These are phyloP conservation scores for Stramonita haemastoma DNA, from an alignment of 2,888 invertebrate species.

Conservation along the genomic window DNA sequence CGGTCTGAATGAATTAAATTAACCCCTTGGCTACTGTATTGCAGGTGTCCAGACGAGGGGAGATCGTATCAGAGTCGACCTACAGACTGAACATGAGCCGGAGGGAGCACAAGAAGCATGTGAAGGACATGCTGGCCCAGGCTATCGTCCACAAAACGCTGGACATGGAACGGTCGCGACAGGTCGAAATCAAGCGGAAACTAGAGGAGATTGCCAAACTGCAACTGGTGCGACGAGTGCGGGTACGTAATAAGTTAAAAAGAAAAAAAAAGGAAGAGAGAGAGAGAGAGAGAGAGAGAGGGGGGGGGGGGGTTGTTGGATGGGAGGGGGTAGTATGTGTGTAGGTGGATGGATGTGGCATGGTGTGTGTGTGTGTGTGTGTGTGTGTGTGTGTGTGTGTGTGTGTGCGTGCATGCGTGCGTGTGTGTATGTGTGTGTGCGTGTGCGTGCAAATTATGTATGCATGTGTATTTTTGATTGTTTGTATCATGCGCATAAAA, in stretches of 20 bases:
- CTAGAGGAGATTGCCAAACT: conserved; percentile 77
- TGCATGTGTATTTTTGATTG: neutral
- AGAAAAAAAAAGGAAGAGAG: no score
- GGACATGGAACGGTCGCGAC: conserved; percentile 73
- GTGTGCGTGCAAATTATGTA: no score
- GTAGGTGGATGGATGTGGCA: no score
- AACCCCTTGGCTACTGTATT: neutral
- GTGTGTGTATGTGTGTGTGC: no score
- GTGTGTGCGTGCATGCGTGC: no score
- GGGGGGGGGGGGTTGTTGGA: neutral
- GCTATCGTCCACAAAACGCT: conserved; percentile 77
- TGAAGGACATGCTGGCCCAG: conserved; percentile 76
- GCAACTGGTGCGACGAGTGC: conserved; percentile 74
- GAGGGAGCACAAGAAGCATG: conserved; percentile 75
- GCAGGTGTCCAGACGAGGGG: conserved; percentile 72
- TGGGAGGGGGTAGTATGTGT: no score
- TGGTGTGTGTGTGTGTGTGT: conserved; percentile 5
- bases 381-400: neutral
- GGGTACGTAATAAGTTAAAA: conserved; percentile 67
- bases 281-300: neutral
- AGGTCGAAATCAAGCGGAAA: conserved; percentile 73
- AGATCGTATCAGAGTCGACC: conserved; percentile 74
- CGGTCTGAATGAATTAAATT: no score
- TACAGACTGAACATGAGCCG: conserved; percentile 74
- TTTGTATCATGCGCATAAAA: neutral